These are phyloP conservation scores for Brachyhypopomus gauderio DNA, from an alignment of 2,113 vertebrate species.

Conservation along the genomic window DNA sequence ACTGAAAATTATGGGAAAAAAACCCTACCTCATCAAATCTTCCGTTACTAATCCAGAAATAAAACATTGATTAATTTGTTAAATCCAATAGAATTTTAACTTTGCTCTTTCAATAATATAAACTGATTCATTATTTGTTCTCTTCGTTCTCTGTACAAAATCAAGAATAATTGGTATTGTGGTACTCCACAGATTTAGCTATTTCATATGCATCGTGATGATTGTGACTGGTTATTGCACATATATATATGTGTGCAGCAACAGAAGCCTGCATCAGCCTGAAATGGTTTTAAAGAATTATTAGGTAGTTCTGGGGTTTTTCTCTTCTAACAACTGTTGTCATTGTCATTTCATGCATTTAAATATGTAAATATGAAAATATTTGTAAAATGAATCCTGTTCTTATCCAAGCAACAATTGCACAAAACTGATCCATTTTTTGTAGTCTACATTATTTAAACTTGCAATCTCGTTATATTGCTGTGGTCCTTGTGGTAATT, in stretches of 20 bases:
- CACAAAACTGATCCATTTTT: constrained; percentile 23
- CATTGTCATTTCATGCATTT: constrained; percentile 5
- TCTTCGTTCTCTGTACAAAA: neutral
- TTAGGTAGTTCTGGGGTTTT: neutral
- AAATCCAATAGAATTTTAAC: neutral
- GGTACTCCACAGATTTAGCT: neutral
- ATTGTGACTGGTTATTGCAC: neutral
- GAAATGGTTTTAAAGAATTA: neutral
- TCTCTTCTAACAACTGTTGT: neutral
- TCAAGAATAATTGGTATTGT: neutral
- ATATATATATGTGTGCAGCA: neutral
- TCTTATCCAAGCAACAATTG: constrained; percentile 1
- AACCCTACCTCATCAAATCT: constrained; percentile 12
- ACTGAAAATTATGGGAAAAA: constrained; percentile 2
- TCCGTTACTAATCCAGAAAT: constrained; percentile 10
- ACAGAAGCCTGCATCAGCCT: neutral
- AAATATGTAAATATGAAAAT: neutral
- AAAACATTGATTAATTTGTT: neutral
- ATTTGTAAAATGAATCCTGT: neutral
- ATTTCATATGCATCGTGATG: neutral
- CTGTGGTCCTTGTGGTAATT: constrained; percentile 4
- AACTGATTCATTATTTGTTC: neutral
- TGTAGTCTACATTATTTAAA: constrained; percentile 1
- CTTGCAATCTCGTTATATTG: constrained; percentile 5
- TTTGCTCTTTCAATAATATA: neutral